Conservation (phyloP, 2,888 invertebrate species). For the Hipparchia semele region DNA sequence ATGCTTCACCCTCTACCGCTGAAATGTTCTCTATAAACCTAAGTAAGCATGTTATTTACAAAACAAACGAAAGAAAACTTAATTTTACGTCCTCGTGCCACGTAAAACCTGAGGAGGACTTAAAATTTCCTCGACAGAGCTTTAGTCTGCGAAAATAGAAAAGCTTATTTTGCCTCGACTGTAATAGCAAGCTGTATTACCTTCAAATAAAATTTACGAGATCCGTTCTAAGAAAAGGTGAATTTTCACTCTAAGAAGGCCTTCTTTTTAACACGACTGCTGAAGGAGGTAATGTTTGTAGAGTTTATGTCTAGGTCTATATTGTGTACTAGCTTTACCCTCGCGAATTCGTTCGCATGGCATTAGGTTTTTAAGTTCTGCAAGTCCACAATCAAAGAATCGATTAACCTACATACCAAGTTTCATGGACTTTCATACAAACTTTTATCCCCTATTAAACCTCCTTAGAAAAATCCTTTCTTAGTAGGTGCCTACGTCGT, state of each 20-base stretch:
- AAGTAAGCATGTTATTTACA: slow-evolving; percentile 30
- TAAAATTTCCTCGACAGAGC: slow-evolving; percentile 23
- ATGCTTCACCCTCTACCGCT: slow-evolving; percentile 25
- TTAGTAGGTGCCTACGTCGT: too few species aligned
- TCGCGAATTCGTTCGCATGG: too few species aligned
- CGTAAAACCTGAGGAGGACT: slow-evolving; percentile 28
- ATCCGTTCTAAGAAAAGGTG: slow-evolving; percentile 7
- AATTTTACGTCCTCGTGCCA: slow-evolving; percentile 34
- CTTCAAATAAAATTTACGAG: slow-evolving; percentile 24
- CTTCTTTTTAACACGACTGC: background rate
- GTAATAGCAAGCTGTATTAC: slow-evolving; percentile 24
- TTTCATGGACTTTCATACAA: too few species aligned
- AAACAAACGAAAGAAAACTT: slow-evolving; percentile 38
- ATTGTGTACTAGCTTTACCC: too few species aligned
- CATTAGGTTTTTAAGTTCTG: too few species aligned
- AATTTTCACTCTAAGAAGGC: background rate
- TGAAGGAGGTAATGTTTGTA: too few species aligned
- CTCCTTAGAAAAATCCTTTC: too few species aligned
- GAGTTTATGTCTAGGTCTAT: too few species aligned
- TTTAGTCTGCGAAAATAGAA: slow-evolving; percentile 21
- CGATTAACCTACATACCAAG: too few species aligned
- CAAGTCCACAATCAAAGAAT: too few species aligned
- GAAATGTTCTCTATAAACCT: slow-evolving; percentile 10
- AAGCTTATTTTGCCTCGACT: slow-evolving; percentile 21
- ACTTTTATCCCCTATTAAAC: too few species aligned